Conservation (phyloP, 2,888 invertebrate species). For the Stictocephala bisonia region DNA sequence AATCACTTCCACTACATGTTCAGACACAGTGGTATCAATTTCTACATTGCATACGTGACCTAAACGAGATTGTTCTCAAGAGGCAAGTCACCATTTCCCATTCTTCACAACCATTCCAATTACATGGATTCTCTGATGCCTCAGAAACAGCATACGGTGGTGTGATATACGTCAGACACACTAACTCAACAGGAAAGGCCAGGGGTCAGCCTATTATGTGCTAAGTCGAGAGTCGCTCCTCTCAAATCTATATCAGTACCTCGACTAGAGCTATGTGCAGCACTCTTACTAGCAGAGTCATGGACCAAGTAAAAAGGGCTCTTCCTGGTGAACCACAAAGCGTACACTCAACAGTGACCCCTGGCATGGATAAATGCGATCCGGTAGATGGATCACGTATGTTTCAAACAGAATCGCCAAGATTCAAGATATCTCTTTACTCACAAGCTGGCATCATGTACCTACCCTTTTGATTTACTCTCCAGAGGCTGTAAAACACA, state of each 20-base stretch:
- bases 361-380: no score
- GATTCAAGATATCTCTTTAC: no score
- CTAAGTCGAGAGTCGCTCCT: conserved; percentile 35
- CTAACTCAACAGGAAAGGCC: neutral
- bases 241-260: conserved; percentile 19
- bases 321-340: no score
- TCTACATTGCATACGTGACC: neutral
- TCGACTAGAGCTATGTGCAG: conserved; percentile 27
- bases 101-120: neutral
- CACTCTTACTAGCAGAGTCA: conserved; percentile 12
- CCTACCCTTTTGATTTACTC: no score
- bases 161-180: neutral
- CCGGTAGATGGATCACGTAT: no score
- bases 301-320: no score
- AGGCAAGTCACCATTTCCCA: neutral
- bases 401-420: no score
- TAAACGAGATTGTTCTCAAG: neutral
- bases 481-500: no score
- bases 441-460: no score
- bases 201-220: neutral
- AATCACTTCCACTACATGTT: neutral
- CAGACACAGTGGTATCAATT: neutral
- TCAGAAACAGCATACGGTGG: conserved; percentile 32
- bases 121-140: conserved; percentile 23
- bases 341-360: no score